Evolutionary conservation across 1,140 invertebrate genomes (phyloP).

Genomic region (Trichonephila inaurata): DNA sequence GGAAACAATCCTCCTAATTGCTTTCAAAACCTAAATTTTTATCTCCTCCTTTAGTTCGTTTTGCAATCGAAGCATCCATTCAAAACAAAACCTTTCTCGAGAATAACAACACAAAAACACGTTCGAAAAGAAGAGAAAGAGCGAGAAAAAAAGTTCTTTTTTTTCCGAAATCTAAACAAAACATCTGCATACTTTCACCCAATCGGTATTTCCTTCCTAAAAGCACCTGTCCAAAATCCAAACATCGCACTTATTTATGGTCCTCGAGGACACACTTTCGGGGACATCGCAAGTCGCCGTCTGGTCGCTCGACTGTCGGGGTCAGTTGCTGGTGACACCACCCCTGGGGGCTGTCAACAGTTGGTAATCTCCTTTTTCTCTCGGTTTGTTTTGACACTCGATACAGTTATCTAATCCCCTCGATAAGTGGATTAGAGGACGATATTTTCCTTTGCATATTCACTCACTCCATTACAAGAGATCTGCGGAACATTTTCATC

Average conservation of each 20-base stretch:
- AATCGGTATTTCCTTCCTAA: slow-evolving; percentile 24
- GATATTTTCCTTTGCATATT: not conserved
- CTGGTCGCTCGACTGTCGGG: slow-evolving; percentile 46
- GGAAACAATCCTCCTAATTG: too few species aligned
- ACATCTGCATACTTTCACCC: slow-evolving; percentile 21
- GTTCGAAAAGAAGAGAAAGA: too few species aligned
- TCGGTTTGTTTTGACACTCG: slow-evolving; percentile 50
- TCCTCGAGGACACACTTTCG: slow-evolving; percentile 6
- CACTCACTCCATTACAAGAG: not conserved
- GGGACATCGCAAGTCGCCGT: slow-evolving; percentile 63
- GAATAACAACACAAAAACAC: too few species aligned
- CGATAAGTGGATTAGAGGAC: slow-evolving; percentile 18
- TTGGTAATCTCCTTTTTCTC: slow-evolving; percentile 23
- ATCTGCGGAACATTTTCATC: not conserved
- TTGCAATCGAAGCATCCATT: too few species aligned
- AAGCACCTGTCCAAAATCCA: slow-evolving; percentile 58
- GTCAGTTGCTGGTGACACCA: slow-evolving; percentile 55
- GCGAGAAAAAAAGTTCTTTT: too few species aligned
- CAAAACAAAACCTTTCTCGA: too few species aligned
- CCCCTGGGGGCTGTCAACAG: slow-evolving; percentile 59
- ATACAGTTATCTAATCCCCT: slow-evolving; percentile 6
- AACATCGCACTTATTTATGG: slow-evolving; percentile 62
- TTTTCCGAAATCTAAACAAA: not conserved
- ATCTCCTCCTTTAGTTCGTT: too few species aligned
- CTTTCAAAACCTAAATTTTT: too few species aligned